Percentiles rank a stretch among this genome's conserved stretches.
Conservation (phyloP, 92 coral and sea anemone species). For the Siderastrea radians region DNA sequence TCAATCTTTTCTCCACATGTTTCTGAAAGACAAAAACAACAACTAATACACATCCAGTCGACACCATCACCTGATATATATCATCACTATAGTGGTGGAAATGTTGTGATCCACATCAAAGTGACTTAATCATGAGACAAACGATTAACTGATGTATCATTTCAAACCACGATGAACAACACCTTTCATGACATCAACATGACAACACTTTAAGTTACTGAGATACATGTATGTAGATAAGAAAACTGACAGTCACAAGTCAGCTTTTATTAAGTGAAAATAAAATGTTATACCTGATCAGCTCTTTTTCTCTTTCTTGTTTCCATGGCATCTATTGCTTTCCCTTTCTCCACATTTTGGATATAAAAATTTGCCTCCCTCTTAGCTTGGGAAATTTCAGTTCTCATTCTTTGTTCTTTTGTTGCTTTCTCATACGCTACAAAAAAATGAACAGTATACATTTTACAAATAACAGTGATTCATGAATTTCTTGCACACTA, state of each 20-base stretch:
- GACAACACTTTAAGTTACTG: too few relatives aligned
- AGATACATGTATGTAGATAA: too few relatives aligned
- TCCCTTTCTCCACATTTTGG: conserved; percentile 97
- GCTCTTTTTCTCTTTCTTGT: conserved; percentile 77
- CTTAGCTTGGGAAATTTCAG: conserved; percentile 98
- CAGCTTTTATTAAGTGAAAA: background rate
- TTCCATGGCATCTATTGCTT: conserved; percentile 94
- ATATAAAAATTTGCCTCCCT: conserved; percentile 91
- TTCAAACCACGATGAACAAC: too few relatives aligned
- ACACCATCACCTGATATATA: too few relatives aligned
- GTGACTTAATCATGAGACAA: too few relatives aligned
- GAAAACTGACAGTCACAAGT: background rate
- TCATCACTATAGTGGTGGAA: too few relatives aligned
- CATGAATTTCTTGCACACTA: background rate
- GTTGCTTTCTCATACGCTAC: conserved; percentile 95
- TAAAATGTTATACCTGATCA: conserved; percentile 57
- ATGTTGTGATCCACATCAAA: too few relatives aligned
- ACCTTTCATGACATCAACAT: too few relatives aligned
- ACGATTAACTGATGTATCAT: too few relatives aligned
- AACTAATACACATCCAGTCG: too few relatives aligned
- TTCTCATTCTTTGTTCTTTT: conserved; percentile 94
- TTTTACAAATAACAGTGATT: background rate
- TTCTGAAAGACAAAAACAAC: conserved; percentile 23
- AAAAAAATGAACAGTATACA: background rate
- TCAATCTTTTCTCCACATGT: conserved; percentile 70